Evolutionary conservation across 1,140 invertebrate genomes (phyloP), one percentile per base, ranked within the genome.

Genomic region (Carcinoscorpius rotundicauda): DNA sequence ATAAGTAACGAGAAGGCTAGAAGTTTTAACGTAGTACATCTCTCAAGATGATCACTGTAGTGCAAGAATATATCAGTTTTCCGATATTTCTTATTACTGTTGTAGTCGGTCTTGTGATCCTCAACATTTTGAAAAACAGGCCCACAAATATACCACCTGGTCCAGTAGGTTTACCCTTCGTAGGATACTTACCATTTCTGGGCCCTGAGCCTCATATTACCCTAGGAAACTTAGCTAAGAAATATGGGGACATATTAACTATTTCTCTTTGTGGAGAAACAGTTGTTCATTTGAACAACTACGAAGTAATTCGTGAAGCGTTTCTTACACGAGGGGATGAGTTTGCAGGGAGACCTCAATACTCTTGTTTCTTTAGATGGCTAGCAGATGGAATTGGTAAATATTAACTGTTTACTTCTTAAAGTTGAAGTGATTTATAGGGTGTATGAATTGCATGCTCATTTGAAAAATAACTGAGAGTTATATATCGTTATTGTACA

Each of bases 151-250:
- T 6, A 8, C 65, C 61, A 5, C 65, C 61, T n/a, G 68, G 69
- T 48, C 66, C 66, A 9, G 8, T 61, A 29, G 65, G 65, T 50
- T 52, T 70, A 10, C 70, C 70, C 5, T 5, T 71, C 48, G 59
- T 71, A 5, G 70, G 69, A 6, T 71, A 71, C 48, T 56, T 69
- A 9, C 70, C 69, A 50, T 71, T 71, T 60, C 5, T 71, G n/a
- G 60, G 61, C 9, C 10, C 52, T 5, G 62, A 65, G 49, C 70
- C 70, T 6, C 63, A 68, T 48, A 4, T 59, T 0, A 11, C 66
- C n/a, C 61, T 71, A 9, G 49, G 55, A 49, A 58, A 60, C 49
- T 62, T 71, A n/a, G 51, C 62, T n/a, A 62, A 64, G 60, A 66
- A 52, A 51, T 71, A 71, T 64, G 70, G 70, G 6, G 51, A 60